Conservation (phyloP, 2,797 vertebrate genomes). For the Acipenser ruthenus region DNA sequence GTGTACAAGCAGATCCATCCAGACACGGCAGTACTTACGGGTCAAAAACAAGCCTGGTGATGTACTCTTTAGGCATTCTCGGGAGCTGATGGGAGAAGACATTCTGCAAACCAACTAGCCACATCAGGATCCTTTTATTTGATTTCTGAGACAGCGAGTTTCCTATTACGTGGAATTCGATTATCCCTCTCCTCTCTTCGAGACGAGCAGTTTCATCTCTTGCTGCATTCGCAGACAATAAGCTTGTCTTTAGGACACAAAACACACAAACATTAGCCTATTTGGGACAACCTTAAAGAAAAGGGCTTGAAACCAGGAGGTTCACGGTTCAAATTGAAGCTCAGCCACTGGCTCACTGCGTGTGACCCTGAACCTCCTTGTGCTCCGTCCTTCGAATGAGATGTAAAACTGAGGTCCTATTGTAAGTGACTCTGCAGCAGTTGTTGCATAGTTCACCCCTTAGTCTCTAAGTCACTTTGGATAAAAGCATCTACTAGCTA, state of each 20-base stretch:
- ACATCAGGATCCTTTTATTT: slow-evolving; percentile 96
- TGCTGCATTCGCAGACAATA: slow-evolving; percentile 88
- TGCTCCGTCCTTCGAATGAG: no score
- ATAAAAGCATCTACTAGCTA: background rate
- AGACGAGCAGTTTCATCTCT: slow-evolving; percentile 90
- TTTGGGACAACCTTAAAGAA: no score
- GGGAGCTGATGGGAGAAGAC: slow-evolving; percentile 97
- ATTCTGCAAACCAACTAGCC: slow-evolving; percentile 94
- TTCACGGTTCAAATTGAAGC: no score
- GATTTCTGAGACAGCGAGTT: slow-evolving; percentile 95
- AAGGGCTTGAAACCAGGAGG: no score
- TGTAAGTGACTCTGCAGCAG: no score
- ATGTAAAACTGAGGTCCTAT: no score
- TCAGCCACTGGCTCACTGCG: no score
- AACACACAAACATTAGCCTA: background rate
- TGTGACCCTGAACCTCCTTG: no score
- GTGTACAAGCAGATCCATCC: background rate
- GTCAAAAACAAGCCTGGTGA: slow-evolving; percentile 94
- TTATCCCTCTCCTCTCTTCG: slow-evolving; percentile 91
- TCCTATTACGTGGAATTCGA: slow-evolving; percentile 95
- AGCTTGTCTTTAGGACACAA: slow-evolving; percentile 66
- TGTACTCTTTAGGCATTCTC: slow-evolving; percentile 98
- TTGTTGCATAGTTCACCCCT: no score
- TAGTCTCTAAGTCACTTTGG: no score
- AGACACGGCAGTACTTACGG: slow-evolving; percentile 62